Evolutionary conservation across 2,888 invertebrate species (phyloP).

Genomic region (Campoplex capitator): DNA sequence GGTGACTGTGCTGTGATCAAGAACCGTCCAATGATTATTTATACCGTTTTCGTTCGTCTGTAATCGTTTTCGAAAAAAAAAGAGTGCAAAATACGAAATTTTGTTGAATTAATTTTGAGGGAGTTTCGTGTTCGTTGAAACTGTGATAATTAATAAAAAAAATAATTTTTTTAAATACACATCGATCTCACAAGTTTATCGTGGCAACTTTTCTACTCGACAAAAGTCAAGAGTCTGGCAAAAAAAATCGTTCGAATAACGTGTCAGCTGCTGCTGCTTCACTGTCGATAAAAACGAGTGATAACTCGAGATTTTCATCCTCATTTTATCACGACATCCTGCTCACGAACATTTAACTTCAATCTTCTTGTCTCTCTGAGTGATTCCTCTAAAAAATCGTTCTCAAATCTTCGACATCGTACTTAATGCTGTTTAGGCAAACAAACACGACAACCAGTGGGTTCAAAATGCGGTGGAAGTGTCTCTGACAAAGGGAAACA

Average conservation of each 20-base stretch:
- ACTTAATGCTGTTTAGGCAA: constrained; percentile 1
- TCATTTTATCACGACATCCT: neutral
- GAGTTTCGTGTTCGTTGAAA: neutral
- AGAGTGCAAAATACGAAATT: neutral
- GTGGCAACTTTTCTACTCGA: too few relatives aligned
- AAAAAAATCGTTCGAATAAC: constrained; percentile 16
- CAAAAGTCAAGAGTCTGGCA: neutral
- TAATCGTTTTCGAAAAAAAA: neutral
- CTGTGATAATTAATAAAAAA: neutral
- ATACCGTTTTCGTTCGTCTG: neutral
- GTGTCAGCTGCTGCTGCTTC: constrained; percentile 13
- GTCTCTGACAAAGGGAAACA: constrained; percentile 56
- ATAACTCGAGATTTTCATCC: neutral
- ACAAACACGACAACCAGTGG: neutral
- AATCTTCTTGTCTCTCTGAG: neutral
- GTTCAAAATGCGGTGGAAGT: constrained; percentile 72
- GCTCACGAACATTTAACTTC: neutral
- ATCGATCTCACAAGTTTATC: too few relatives aligned
- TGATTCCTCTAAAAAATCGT: neutral
- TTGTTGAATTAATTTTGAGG: neutral
- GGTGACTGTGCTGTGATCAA: constrained; percentile 59
- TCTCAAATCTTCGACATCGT: neutral
- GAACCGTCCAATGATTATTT: constrained; percentile 49
- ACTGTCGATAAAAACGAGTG: constrained; percentile 32
- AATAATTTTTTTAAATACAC: too few relatives aligned